A percentile compares a stretch with the other conserved stretches of the same genome.
Conservation (phyloP, 2,797 vertebrate species). For the Mormyrops boulengeri region DNA sequence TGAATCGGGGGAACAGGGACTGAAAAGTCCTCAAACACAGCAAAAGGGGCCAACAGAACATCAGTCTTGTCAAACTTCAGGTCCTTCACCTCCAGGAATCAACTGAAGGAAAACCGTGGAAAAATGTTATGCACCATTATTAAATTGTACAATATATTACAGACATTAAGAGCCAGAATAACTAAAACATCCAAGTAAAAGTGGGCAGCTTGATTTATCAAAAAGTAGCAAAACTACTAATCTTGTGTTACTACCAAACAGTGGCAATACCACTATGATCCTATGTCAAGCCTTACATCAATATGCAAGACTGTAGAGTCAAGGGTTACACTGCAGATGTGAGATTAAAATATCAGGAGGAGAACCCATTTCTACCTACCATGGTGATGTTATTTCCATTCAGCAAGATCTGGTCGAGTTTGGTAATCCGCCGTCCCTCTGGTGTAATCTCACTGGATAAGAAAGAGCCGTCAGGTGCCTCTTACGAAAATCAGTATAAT, state of each 20-base stretch:
- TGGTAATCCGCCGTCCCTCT: constrained; percentile 89
- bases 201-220: not conserved
- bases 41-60: not conserved
- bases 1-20: constrained; percentile 5
- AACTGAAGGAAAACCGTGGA: constrained; percentile 58
- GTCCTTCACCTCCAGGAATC: constrained; percentile 95
- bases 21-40: constrained; percentile 17
- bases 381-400: constrained; percentile 97
- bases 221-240: not conserved
- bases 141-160: not conserved
- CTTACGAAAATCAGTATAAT: not conserved
- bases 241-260: not conserved
- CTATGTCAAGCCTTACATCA: not conserved
- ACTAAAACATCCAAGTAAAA: not conserved
- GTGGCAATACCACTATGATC: not conserved
- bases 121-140: not conserved
- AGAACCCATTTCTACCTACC: constrained; percentile 55
- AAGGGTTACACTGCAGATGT: not conserved
- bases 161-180: not conserved
- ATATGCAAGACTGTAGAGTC: not conserved
- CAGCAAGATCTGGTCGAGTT: constrained; percentile 88
- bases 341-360: not conserved
- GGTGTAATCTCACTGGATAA: constrained; percentile 82
- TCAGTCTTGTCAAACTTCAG: constrained; percentile 73
- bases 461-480: not conserved